Evolutionary conservation across 2,888 invertebrate genomes (phyloP).

Genomic region (Rhagonycha fulva): DNA sequence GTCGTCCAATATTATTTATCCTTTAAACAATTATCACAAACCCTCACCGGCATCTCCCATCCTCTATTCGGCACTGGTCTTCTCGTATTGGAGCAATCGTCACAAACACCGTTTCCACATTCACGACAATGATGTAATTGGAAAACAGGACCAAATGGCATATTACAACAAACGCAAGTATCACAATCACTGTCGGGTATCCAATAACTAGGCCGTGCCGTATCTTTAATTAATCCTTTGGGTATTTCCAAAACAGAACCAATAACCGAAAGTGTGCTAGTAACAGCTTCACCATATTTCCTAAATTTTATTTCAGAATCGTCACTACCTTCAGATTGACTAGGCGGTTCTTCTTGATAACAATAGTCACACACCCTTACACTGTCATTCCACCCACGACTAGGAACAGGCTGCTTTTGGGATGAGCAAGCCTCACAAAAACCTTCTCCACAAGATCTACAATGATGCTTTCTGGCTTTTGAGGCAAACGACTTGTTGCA

Average conservation of each 20-base stretch:
- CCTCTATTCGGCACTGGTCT: slow-evolving; percentile 73
- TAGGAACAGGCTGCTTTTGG: slow-evolving; percentile 69
- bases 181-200: slow-evolving; percentile 73
- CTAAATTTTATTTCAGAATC: slow-evolving; percentile 60
- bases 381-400: slow-evolving; percentile 70
- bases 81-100: slow-evolving; percentile 60
- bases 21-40: slow-evolving; percentile 68
- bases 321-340: slow-evolving; percentile 41
- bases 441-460: slow-evolving; percentile 78
- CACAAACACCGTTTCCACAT: slow-evolving; percentile 75
- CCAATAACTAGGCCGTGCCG: slow-evolving; percentile 80
- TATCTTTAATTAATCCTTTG: slow-evolving; percentile 76
- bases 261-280: slow-evolving; percentile 71
- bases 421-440: slow-evolving; percentile 76
- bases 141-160: slow-evolving; percentile 60
- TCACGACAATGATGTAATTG: slow-evolving; percentile 70
- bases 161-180: slow-evolving; percentile 68
- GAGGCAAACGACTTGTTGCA: slow-evolving; percentile 64
- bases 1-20: slow-evolving; percentile 22
- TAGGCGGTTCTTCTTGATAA: slow-evolving; percentile 51
- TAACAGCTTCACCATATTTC: slow-evolving; percentile 72
- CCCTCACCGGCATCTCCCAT: slow-evolving; percentile 73
- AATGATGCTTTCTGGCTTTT: slow-evolving; percentile 71
- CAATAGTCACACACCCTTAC: slow-evolving; percentile 78
- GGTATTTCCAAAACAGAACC: slow-evolving; percentile 75